Evolutionary conservation across 1,140 invertebrate genomes (phyloP).

Genomic region (Harlomillsia oculata): DNA sequence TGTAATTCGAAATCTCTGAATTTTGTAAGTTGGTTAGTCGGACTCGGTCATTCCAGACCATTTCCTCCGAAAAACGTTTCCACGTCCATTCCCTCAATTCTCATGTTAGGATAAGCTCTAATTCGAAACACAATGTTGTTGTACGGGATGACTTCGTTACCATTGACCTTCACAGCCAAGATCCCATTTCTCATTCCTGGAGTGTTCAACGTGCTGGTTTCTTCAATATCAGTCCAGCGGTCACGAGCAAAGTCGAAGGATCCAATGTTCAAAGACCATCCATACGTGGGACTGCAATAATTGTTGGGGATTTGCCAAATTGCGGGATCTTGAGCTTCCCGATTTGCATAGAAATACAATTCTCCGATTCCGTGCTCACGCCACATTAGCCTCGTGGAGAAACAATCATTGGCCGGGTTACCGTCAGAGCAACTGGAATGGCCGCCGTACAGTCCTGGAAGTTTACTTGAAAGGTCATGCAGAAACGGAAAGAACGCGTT

Average conservation of each 20-base stretch:
- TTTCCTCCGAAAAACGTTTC: constrained; percentile 6
- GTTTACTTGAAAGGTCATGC: too few relatives aligned
- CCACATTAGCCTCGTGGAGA: constrained; percentile 26
- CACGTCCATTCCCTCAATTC: constrained; percentile 10
- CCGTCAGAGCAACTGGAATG: constrained; percentile 6
- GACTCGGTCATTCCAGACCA: not conserved
- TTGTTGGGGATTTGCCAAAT: constrained; percentile 14
- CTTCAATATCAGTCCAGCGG: constrained; percentile 17
- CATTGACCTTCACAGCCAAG: constrained; percentile 13
- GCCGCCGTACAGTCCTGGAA: constrained; percentile 21
- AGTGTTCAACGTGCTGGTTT: constrained; percentile 16
- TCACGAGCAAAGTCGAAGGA: not conserved
- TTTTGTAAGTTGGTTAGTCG: constrained; percentile 13
- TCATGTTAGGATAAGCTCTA: constrained; percentile 11
- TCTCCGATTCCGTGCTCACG: constrained; percentile 11
- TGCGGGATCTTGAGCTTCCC: constrained; percentile 9
- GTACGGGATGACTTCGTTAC: not conserved
- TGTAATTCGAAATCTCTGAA: constrained; percentile 14
- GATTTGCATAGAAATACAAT: constrained; percentile 13
- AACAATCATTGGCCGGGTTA: constrained; percentile 18
- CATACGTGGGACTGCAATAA: not conserved
- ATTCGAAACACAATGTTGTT: constrained; percentile 4
- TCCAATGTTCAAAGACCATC: constrained; percentile 1
- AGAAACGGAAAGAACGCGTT: not conserved
- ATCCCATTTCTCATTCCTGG: constrained; percentile 16